Evolutionary conservation across 2,797 vertebrate species (phyloP), one percentile per base, ranked within the genome.

Genomic region (Gambelia wislizenii): DNA sequence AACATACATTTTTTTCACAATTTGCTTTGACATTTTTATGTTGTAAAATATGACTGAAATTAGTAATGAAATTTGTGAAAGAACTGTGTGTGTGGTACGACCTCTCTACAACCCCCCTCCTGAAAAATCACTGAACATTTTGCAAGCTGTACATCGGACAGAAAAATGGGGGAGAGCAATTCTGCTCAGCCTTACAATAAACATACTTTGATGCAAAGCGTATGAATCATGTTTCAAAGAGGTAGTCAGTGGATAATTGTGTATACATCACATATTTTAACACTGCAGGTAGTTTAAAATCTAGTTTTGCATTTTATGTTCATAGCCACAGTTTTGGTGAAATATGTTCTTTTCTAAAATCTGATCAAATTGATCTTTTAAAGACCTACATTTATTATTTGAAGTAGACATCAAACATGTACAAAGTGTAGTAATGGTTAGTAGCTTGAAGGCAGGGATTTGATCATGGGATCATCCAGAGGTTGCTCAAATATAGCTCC

Each of bases 271-370:
- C 88, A 88, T 44, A n/a, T 54, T 79, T 87, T 78, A 91, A 59
- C 91, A 70, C 76, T 92, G 83, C 92, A 25, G 83, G 89, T 39
- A 69, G 2, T n/a, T 42, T 44, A 10, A 76, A 76, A 76, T 47
- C 4, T 54, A 72, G 88, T 14, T 2, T 90, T 90, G 9, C 81
- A 22, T 64, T 92, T 89, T 88, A 92, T 90, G 81, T 84, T 90
- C 88, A 92, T 59, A 82, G 25, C 36, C 76, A 59, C 36, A 13
- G 30, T 54, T n/a, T 6, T 67, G 59, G 25, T 36, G 4, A 80
- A 67, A 72, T 39, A 39, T 67, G 90, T 85, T 54, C 4, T 72
- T 20, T 74, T 74, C 47, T 54, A 36, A 84, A 70, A 49, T 44
- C 59, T 59, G 22, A 86, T 6, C 36, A 84, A 88, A 18, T 16